Evolutionary conservation across 2,113 vertebrate genomes (phyloP), one percentile per base, ranked within the genome.

Genomic region (Ptychochromis oligacanthus): DNA sequence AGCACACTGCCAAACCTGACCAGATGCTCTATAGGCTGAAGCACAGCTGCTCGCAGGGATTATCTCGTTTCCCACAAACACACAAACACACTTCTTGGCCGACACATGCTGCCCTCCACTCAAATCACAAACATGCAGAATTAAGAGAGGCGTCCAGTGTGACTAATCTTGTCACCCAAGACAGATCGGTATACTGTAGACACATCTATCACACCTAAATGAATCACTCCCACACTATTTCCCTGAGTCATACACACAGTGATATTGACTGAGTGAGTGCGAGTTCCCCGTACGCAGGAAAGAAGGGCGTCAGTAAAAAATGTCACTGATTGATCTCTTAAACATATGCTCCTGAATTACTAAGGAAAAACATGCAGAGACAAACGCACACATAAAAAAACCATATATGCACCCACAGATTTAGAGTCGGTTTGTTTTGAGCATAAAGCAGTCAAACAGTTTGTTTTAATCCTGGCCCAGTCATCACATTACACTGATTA

Each of bases 141-240:
- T 87, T 82, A 80, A 75, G 38, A 80, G 80, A 92, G 88, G 89
- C 91, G 90, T 90, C 86, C 82, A 59, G 31, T 65, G 88, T 84
- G 84, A 89, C 80, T 92, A 93, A 94, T 94, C 90, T 75, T 77
- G 91, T 93, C 90, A 84, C 26, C 5, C 52, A 6, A 67, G 65
- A 78, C 83, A 84, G 87, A 91, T 87, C 62, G n/a, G 61, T 77
- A 57, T 79, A 77, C 80, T 77, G 89, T 49, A 56, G 83, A 86
- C 91, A 82, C 93, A 94, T 93, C 93, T 94, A 90, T 92, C 90
- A 80, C 81, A 85, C 85, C 92, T 83, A 87, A 84, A 93, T 92
- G 82, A 92, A 89, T 89, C 89, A 87, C 90, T 81, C 88, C 75
- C 87, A 87, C 91, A 76, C 79, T 22, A 46, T 92, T 92, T 93